These are phyloP conservation scores for Sporophila hypoxantha DNA, from an alignment of 2,113 vertebrate species.

Conservation along the genomic window DNA sequence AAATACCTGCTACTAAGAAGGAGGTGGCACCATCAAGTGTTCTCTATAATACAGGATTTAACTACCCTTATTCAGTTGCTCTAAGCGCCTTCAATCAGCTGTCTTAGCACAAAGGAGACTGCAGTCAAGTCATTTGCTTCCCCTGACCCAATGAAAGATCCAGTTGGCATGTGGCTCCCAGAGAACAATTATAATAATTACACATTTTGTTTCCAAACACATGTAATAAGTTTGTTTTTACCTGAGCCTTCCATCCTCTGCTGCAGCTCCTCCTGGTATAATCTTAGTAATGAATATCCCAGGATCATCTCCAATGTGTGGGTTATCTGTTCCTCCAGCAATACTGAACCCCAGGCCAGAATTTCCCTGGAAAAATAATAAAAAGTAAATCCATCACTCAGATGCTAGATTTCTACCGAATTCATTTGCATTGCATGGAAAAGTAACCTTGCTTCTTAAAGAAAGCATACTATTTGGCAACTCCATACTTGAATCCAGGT, in stretches of 20 bases:
- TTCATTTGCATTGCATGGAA: background rate
- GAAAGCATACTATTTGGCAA: conserved; percentile 7
- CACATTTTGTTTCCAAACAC: conserved; percentile 12
- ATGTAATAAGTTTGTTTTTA: conserved; percentile 39
- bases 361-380: conserved; percentile 80
- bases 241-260: conserved; percentile 93
- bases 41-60: background rate
- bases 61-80: background rate
- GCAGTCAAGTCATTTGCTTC: background rate
- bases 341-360: conserved; percentile 96
- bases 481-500: background rate
- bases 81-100: background rate
- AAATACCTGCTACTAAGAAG: background rate
- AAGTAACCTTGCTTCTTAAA: background rate
- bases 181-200: background rate
- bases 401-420: conserved; percentile 5
- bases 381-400: background rate
- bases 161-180: background rate
- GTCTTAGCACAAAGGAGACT: background rate
- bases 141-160: background rate
- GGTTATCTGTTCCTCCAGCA: conserved; percentile 95
- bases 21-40: background rate
- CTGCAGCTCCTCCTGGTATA: conserved; percentile 93
- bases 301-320: conserved; percentile 93
- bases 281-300: conserved; percentile 99